These are phyloP conservation scores for Notolabrus celidotus DNA, from an alignment of 2,797 vertebrate genomes.

Conservation along the genomic window DNA sequence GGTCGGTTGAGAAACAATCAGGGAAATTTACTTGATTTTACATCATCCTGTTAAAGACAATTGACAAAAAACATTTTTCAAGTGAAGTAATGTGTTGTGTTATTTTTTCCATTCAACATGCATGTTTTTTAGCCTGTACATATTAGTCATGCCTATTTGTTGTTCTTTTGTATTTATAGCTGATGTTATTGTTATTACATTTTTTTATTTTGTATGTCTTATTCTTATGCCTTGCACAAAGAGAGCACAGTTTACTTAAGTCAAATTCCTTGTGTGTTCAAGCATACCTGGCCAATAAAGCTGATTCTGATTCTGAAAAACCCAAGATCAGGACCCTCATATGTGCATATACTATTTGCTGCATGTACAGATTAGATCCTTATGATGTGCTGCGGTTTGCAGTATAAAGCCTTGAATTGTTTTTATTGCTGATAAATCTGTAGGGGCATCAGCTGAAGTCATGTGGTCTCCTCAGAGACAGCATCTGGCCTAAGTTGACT, in stretches of 20 bases:
- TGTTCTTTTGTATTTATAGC: too few relatives aligned
- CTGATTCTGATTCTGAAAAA: too few relatives aligned
- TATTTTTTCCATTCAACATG: neutral
- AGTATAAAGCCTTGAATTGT: neutral
- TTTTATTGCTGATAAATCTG: slow-evolving; percentile 26
- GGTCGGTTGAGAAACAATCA: slow-evolving; percentile 33
- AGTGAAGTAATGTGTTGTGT: slow-evolving; percentile 12
- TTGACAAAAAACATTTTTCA: neutral
- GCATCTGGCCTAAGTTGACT: slow-evolving; percentile 61
- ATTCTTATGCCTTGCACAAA: too few relatives aligned
- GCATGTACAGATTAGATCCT: neutral
- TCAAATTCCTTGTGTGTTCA: too few relatives aligned
- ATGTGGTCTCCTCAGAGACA: slow-evolving; percentile 49
- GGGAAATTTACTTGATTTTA: slow-evolving; percentile 27
- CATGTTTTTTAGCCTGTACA: too few relatives aligned
- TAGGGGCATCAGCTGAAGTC: slow-evolving; percentile 50
- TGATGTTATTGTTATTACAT: too few relatives aligned
- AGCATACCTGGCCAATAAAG: too few relatives aligned
- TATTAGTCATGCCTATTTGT: too few relatives aligned
- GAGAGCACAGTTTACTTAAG: too few relatives aligned
- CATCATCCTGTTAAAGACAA: slow-evolving; percentile 29
- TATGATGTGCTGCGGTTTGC: neutral
- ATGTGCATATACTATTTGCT: neutral
- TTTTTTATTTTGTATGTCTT: too few relatives aligned
- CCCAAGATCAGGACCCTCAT: too few relatives aligned